Evolutionary conservation across 1,140 invertebrate genomes (phyloP).

Genomic region (Trigoniulus corallinus): DNA sequence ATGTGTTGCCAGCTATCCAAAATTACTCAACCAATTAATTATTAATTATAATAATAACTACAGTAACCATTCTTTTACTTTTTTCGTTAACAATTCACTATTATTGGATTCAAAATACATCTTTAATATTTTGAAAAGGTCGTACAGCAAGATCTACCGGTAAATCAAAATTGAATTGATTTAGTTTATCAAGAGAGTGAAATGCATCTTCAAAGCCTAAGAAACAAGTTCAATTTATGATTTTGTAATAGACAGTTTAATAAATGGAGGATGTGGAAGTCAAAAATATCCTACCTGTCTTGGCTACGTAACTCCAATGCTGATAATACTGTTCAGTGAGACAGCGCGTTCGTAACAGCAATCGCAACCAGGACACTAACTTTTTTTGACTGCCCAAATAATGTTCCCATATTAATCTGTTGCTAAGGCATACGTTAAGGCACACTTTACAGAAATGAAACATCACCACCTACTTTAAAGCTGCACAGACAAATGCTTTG

Average conservation of each 20-base stretch:
- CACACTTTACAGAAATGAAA: slow-evolving; percentile 1
- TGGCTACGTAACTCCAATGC: slow-evolving; percentile 84
- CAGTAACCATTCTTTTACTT: no score
- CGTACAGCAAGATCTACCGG: slow-evolving; percentile 88
- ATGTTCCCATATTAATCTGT: slow-evolving; percentile 14
- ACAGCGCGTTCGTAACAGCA: slow-evolving; percentile 75
- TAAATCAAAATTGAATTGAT: slow-evolving; percentile 72
- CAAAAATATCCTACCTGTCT: slow-evolving; percentile 48
- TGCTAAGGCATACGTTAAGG: neutral
- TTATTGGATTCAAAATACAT: slow-evolving; percentile 85
- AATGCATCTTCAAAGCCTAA: slow-evolving; percentile 87
- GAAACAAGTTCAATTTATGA: no score
- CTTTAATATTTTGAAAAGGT: slow-evolving; percentile 94
- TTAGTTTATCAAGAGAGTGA: slow-evolving; percentile 71
- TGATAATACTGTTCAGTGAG: slow-evolving; percentile 81
- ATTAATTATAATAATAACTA: no score
- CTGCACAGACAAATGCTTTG: slow-evolving; percentile 93
- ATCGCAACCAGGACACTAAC: slow-evolving; percentile 78
- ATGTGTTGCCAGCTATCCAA: no score
- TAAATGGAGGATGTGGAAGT: neutral
- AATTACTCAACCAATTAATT: no score
- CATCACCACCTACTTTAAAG: slow-evolving; percentile 59
- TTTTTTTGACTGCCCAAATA: slow-evolving; percentile 60
- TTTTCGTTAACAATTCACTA: no score
- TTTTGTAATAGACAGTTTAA: neutral